phyloP scores from a whole-genome alignment of 2,888 invertebrate species.

The Shargacucullia verbasci region DNA sequence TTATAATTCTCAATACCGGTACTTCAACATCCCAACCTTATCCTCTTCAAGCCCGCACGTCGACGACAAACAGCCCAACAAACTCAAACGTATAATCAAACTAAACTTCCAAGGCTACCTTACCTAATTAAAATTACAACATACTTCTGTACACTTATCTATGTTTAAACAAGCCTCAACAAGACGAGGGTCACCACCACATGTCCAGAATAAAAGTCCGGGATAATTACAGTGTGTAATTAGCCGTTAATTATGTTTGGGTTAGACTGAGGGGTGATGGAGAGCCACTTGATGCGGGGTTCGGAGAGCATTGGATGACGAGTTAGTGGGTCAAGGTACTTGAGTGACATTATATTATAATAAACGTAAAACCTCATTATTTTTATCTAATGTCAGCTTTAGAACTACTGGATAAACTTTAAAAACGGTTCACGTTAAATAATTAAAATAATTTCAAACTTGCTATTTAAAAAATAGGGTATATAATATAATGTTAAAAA shows the following conservation, averaged over 20 bases:
- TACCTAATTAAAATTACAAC: slow-evolving; percentile 56
- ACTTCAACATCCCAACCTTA: slow-evolving; percentile 3
- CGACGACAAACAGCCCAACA: slow-evolving; percentile 32
- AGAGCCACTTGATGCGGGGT: slow-evolving; percentile 11
- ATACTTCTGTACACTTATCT: slow-evolving; percentile 39
- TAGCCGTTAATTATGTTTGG: slow-evolving; percentile 48
- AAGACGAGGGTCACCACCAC: slow-evolving; percentile 43
- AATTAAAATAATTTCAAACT: too few species aligned
- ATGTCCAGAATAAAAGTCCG: slow-evolving; percentile 51
- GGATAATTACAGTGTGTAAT: slow-evolving; percentile 52
- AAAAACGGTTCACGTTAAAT: too few species aligned
- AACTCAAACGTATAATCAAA: slow-evolving; percentile 36
- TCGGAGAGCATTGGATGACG: slow-evolving; percentile 10
- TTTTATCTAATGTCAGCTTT: too few species aligned
- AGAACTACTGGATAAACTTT: too few species aligned
- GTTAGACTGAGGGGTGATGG: slow-evolving; percentile 30
- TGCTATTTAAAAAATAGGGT: too few species aligned
- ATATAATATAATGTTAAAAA: too few species aligned
- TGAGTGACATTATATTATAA: too few species aligned
- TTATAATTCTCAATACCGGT: neutral
- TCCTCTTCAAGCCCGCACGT: slow-evolving; percentile 11
- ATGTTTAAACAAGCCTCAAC: slow-evolving; percentile 44
- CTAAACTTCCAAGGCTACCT: slow-evolving; percentile 35
- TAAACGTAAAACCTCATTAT: too few species aligned
- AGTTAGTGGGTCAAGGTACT: slow-evolving; percentile 13